Evolutionary conservation across 2,888 invertebrate genomes (phyloP).

Genomic region (Mayetiola destructor): DNA sequence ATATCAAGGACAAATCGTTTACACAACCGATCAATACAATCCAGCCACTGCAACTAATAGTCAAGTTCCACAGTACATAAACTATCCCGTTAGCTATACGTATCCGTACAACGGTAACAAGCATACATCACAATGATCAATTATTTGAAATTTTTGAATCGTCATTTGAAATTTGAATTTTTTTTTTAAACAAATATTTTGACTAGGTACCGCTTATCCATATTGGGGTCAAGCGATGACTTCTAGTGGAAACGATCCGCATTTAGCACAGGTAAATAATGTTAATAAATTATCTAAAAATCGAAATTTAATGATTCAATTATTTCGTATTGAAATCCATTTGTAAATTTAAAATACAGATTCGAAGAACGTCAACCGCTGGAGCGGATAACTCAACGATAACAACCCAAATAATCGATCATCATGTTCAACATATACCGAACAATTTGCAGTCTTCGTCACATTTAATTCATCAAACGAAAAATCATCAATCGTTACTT

Average conservation of each 20-base stretch:
- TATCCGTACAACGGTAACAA: conserved; percentile 32
- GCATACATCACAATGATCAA: neutral
- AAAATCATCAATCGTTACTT: conserved; percentile 31
- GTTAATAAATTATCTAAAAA: conserved; percentile 27
- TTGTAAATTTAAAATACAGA: no score
- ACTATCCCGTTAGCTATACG: conserved; percentile 33
- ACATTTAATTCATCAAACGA: neutral
- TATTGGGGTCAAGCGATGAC: conserved; percentile 34
- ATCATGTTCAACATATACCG: neutral
- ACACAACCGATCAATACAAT: conserved; percentile 31
- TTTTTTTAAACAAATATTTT: neutral
- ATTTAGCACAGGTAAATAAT: neutral
- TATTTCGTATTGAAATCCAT: conserved; percentile 16
- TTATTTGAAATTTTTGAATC: no score
- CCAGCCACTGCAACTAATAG: conserved; percentile 21
- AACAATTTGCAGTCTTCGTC: conserved; percentile 4
- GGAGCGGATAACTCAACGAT: no score
- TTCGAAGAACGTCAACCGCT: no score
- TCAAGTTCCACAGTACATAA: neutral
- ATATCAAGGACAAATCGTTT: conserved; percentile 34
- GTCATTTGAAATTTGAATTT: neutral
- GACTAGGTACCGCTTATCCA: conserved; percentile 5
- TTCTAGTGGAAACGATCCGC: conserved; percentile 30
- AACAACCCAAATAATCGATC: neutral
- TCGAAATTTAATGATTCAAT: conserved; percentile 27